Conservation (phyloP, 2,888 invertebrate species). For the Pteria penguin region DNA sequence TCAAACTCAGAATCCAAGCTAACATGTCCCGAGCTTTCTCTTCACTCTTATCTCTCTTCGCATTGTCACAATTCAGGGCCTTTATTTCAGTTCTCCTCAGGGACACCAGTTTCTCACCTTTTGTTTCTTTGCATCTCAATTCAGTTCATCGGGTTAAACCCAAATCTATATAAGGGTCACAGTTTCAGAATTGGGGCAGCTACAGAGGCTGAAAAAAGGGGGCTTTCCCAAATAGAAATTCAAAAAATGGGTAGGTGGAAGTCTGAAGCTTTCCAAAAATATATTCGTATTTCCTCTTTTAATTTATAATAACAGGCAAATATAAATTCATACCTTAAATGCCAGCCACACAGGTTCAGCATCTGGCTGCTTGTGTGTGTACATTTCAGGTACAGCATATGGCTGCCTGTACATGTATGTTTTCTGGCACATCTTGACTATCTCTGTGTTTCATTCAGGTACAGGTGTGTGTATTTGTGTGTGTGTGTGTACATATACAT, state of each 20-base stretch:
- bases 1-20: background rate
- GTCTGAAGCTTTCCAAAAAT: background rate
- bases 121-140: no score
- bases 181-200: conserved; percentile 20
- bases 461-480: background rate
- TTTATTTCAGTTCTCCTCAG: conserved; percentile 3
- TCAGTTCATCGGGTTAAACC: conserved; percentile 11
- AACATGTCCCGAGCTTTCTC: conserved; percentile 1
- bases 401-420: background rate
- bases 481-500: background rate
- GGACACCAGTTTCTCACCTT: conserved; percentile 5
- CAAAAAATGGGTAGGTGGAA: background rate
- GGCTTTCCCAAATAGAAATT: background rate
- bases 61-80: background rate
- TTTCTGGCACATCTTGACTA: no score
- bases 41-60: background rate
- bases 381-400: background rate
- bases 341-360: background rate
- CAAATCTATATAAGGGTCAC: conserved; percentile 13
- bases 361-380: background rate
- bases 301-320: background rate
- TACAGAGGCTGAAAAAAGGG: background rate
- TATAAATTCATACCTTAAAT: background rate
- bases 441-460: background rate
- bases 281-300: background rate